These are phyloP conservation scores for Argyresthia albistria DNA, from an alignment of 2,888 invertebrate genomes.

Conservation along the genomic window DNA sequence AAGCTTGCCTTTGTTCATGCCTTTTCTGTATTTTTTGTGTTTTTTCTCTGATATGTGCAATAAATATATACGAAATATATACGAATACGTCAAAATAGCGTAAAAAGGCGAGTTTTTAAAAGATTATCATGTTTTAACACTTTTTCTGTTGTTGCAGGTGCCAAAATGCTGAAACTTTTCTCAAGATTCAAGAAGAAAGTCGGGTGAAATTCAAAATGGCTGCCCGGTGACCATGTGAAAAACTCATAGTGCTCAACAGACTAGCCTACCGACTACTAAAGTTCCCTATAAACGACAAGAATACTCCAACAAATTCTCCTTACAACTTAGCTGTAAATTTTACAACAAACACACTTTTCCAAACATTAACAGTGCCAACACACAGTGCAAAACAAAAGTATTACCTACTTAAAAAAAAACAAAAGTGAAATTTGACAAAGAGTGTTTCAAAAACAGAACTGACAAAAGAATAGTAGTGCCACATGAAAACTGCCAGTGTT, in stretches of 20 bases:
- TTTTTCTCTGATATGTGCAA: too few relatives aligned
- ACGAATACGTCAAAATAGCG: too few relatives aligned
- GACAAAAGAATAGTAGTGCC: conserved; percentile 4
- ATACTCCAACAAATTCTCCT: conserved; percentile 42
- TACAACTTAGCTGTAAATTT: conserved; percentile 21
- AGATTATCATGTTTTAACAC: too few relatives aligned
- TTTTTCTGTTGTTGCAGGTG: conserved; percentile 31
- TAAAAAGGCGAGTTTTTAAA: too few relatives aligned
- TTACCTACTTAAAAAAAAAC: too few relatives aligned
- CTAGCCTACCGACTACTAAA: conserved; percentile 11
- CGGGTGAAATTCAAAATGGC: conserved; percentile 23
- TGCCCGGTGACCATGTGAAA: conserved; percentile 33
- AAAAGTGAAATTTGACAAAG: conserved; percentile 10
- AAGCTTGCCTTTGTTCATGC: too few relatives aligned
- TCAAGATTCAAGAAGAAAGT: conserved; percentile 50
- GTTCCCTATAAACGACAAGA: conserved; percentile 12
- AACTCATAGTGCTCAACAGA: conserved; percentile 8
- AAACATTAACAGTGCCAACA: conserved; percentile 31
- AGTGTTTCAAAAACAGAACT: conserved; percentile 18
- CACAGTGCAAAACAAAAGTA: conserved; percentile 24
- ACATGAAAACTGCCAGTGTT: conserved; percentile 1
- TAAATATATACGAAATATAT: too few relatives aligned
- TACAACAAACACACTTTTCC: conserved; percentile 10
- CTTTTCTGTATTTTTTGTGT: too few relatives aligned
- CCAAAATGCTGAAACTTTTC: conserved; percentile 42